Conservation (phyloP, 1,140 invertebrate genomes). For the Bicyclus anynana region DNA sequence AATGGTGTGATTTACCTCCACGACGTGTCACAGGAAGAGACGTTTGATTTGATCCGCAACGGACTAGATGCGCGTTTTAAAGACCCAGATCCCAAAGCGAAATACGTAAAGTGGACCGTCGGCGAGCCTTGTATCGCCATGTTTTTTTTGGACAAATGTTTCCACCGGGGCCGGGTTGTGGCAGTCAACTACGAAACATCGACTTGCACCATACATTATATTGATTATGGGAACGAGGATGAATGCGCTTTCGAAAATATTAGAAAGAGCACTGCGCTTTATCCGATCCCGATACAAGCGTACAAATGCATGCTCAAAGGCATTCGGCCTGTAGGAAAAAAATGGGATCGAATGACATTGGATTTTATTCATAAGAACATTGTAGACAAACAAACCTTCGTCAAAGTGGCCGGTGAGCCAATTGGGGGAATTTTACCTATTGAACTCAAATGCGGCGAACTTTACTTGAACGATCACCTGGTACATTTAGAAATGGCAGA, state of each 20-base stretch:
- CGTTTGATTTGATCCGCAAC: conserved; percentile 73
- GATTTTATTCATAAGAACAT: conserved; percentile 66
- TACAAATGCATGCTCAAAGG: conserved; percentile 68
- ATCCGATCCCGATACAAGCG: conserved; percentile 79
- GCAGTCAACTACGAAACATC: conserved; percentile 54
- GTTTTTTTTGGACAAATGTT: conserved; percentile 79
- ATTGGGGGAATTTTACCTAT: conserved; percentile 45
- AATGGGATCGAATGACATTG: conserved; percentile 53
- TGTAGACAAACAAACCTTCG: conserved; percentile 57
- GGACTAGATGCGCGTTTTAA: conserved; percentile 74
- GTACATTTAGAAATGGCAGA: conserved; percentile 63
- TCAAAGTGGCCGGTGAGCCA: conserved; percentile 43
- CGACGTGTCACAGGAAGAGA: conserved; percentile 58
- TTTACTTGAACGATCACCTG: conserved; percentile 62
- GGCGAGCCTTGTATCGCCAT: conserved; percentile 82
- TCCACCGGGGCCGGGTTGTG: conserved; percentile 80
- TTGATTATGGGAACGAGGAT: conserved; percentile 82
- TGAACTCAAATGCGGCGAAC: conserved; percentile 57
- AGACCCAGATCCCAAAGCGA: conserved; percentile 60
- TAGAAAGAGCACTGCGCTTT: conserved; percentile 78
- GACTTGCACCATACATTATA: conserved; percentile 75
- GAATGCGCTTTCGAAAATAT: conserved; percentile 73
- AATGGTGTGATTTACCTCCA: conserved; percentile 78
- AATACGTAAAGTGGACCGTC: conserved; percentile 70
- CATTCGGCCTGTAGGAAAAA: conserved; percentile 53